phyloP scores from a whole-genome alignment of 2,113 vertebrate species.

The Gallinago paraguaiae region DNA sequence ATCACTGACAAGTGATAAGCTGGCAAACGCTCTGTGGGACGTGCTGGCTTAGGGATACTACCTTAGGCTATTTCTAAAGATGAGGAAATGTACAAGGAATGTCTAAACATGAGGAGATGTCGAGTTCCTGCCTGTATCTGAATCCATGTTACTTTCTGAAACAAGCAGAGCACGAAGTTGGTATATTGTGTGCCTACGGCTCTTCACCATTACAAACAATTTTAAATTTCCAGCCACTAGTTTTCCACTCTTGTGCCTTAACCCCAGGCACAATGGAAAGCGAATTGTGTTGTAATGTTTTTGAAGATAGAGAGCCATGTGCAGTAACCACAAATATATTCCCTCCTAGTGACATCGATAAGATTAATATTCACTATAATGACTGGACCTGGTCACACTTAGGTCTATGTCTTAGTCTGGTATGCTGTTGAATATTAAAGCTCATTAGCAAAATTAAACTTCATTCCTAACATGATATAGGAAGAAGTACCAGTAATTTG shows the following conservation, averaged over 20 bases:
- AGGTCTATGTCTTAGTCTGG: background rate
- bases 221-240: background rate
- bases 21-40: background rate
- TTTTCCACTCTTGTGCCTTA: background rate
- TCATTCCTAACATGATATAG: background rate
- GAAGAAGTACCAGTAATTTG: background rate
- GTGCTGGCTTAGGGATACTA: background rate
- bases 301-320: background rate
- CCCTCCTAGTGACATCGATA: background rate
- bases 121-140: background rate
- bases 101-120: background rate
- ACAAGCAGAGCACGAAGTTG: background rate
- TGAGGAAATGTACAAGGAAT: background rate
- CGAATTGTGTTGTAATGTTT: background rate
- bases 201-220: background rate
- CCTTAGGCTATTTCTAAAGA: background rate
- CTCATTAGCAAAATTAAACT: background rate
- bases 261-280: background rate
- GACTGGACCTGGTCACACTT: background rate
- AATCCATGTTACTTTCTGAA: background rate
- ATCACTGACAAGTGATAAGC: background rate
- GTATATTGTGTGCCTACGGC: background rate
- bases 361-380: background rate
- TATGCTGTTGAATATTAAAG: background rate
- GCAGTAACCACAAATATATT: background rate